These are phyloP conservation scores for Palythoa heliodiscus DNA, from an alignment of 92 coral and sea anemone genomes.

Conservation along the genomic window DNA sequence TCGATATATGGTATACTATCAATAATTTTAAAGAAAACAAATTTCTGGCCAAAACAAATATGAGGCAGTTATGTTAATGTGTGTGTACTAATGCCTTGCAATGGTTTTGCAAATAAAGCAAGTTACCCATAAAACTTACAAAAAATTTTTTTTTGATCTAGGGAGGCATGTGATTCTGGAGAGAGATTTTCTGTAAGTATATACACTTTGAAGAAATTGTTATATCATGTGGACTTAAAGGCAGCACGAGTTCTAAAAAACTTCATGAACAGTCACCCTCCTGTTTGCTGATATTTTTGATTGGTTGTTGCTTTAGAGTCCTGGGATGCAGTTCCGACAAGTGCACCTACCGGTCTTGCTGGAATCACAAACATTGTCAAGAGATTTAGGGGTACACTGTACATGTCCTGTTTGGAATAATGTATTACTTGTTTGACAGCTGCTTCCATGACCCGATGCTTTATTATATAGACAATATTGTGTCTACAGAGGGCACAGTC, in stretches of 20 bases:
- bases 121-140: slow-evolving; percentile 41
- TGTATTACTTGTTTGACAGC: slow-evolving; percentile 41
- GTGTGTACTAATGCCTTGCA: slow-evolving; percentile 22
- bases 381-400: slow-evolving; percentile 23
- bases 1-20: no score
- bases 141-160: slow-evolving; percentile 31
- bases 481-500: slow-evolving; percentile 44
- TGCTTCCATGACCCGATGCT: slow-evolving; percentile 33
- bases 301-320: slow-evolving; percentile 51
- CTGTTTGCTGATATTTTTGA: slow-evolving; percentile 29
- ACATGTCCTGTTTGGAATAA: slow-evolving; percentile 13
- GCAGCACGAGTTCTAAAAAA: background rate
- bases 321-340: slow-evolving; percentile 53
- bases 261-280: slow-evolving; percentile 21
- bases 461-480: background rate
- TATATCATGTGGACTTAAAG: slow-evolving; percentile 21
- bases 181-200: slow-evolving; percentile 52
- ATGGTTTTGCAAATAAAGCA: slow-evolving; percentile 38
- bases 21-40: no score
- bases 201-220: background rate
- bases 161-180: slow-evolving; percentile 50
- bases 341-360: slow-evolving; percentile 45
- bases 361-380: slow-evolving; percentile 46
- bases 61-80: no score
- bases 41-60: no score